phyloP scores from a whole-genome alignment of 2,888 invertebrate genomes.

The Brachyopa scutellaris region DNA sequence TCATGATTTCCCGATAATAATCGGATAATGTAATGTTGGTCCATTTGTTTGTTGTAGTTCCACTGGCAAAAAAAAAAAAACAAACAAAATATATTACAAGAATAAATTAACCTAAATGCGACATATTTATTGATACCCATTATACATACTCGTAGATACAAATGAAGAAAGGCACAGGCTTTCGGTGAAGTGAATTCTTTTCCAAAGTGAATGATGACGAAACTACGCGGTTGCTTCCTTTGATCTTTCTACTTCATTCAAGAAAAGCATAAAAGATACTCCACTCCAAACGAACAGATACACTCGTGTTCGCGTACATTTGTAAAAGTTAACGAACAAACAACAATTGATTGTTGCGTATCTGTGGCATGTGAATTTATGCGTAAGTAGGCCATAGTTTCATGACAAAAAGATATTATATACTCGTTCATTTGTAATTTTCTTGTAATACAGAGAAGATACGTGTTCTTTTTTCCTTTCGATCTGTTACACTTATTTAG shows the following conservation, averaged over 20 bases:
- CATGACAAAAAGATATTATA: slow-evolving; percentile 28
- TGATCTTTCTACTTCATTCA: slow-evolving; percentile 37
- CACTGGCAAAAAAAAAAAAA: background rate
- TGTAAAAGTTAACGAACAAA: slow-evolving; percentile 20
- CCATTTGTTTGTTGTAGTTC: background rate
- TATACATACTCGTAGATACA: slow-evolving; percentile 36
- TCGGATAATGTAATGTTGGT: slow-evolving; percentile 39
- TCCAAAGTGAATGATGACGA: slow-evolving; percentile 33
- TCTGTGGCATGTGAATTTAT: slow-evolving; percentile 64
- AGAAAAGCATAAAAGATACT: slow-evolving; percentile 30
- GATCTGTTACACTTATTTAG: slow-evolving; percentile 37
- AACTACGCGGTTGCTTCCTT: slow-evolving; percentile 48
- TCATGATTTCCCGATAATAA: slow-evolving; percentile 50
- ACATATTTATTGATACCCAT: slow-evolving; percentile 57
- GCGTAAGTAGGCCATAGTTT: slow-evolving; percentile 59
- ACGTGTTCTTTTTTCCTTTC: background rate
- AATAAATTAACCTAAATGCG: slow-evolving; percentile 37
- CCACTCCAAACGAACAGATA: slow-evolving; percentile 3
- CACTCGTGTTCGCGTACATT: slow-evolving; percentile 24
- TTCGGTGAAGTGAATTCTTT: slow-evolving; percentile 1
- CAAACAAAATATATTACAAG: slow-evolving; percentile 3
- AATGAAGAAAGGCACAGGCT: slow-evolving; percentile 14
- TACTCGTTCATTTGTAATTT: background rate
- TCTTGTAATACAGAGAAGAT: slow-evolving; percentile 28
- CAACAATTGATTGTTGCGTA: slow-evolving; percentile 62